Evolutionary conservation across 2,797 vertebrate species (phyloP).

Genomic region (Pangasius macronema): DNA sequence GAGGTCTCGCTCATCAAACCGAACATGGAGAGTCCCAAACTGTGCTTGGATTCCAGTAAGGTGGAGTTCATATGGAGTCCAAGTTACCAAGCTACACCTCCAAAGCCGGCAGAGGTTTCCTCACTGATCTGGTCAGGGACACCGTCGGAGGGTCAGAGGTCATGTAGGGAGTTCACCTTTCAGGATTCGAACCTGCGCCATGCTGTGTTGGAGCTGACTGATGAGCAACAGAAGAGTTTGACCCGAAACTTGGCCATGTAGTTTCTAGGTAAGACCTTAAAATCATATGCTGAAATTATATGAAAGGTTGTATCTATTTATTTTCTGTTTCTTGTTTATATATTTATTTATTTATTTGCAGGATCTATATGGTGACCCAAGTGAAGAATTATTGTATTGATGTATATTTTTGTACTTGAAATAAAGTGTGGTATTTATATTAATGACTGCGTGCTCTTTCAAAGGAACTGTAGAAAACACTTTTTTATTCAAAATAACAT

Average conservation of each 20-base stretch:
- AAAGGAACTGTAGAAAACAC: neutral
- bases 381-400: neutral
- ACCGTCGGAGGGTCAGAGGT: constrained; percentile 34
- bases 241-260: constrained; percentile 29
- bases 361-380: neutral
- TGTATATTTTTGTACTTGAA: constrained; percentile 22
- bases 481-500: constrained; percentile 36
- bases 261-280: neutral
- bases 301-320: neutral
- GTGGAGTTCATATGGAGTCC: constrained; percentile 70
- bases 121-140: constrained; percentile 50
- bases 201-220: constrained; percentile 26
- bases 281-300: neutral
- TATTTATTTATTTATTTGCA: neutral
- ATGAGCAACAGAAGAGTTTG: constrained; percentile 30
- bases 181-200: constrained; percentile 35
- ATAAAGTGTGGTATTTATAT: constrained; percentile 44
- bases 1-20: constrained; percentile 79
- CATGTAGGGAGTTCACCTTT: constrained; percentile 43
- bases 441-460: neutral
- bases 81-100: constrained; percentile 49
- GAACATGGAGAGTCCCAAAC: constrained; percentile 64
- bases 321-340: neutral
- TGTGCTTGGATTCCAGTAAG: constrained; percentile 61
- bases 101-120: constrained; percentile 57